Conservation (phyloP, 2,797 vertebrate species). For the Echiichthys vipera region DNA sequence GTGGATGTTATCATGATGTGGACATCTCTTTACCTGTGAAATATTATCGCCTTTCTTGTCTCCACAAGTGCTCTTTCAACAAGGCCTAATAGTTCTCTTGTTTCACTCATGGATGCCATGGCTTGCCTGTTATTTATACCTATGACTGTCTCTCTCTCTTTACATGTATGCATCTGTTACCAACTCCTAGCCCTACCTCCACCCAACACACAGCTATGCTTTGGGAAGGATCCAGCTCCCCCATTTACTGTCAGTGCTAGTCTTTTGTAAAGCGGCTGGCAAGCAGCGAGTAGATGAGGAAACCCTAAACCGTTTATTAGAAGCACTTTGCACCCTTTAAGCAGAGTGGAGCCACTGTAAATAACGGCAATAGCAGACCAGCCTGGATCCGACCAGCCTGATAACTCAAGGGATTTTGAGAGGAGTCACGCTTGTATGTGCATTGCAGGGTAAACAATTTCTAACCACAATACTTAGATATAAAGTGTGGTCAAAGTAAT, state of each 20-base stretch:
- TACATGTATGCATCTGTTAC: conserved; percentile 37
- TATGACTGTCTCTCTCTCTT: conserved; percentile 32
- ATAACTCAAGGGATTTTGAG: conserved; percentile 60
- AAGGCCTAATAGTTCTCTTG: conserved; percentile 65
- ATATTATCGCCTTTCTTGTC: conserved; percentile 73
- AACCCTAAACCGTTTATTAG: conserved; percentile 85
- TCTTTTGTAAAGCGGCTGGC: conserved; percentile 82
- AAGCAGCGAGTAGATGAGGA: conserved; percentile 86
- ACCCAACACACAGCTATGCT: conserved; percentile 27
- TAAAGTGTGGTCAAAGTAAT: conserved; percentile 26
- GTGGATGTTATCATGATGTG: conserved; percentile 57
- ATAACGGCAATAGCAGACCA: conserved; percentile 79
- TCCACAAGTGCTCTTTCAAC: conserved; percentile 67
- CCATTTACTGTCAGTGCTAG: conserved; percentile 89
- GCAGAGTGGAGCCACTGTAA: conserved; percentile 84
- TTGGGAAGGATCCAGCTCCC: conserved; percentile 33
- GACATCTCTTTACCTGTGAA: conserved; percentile 79
- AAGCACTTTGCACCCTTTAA: conserved; percentile 86
- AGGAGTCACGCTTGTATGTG: conserved; percentile 43
- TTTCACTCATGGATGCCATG: conserved; percentile 58
- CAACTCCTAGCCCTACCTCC: neutral
- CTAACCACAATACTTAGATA: conserved; percentile 25
- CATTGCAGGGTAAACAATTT: conserved; percentile 6
- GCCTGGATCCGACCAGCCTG: conserved; percentile 47
- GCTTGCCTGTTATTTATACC: conserved; percentile 76